Conservation (phyloP, 2,888 invertebrate species). For the Fragum sueziense region DNA sequence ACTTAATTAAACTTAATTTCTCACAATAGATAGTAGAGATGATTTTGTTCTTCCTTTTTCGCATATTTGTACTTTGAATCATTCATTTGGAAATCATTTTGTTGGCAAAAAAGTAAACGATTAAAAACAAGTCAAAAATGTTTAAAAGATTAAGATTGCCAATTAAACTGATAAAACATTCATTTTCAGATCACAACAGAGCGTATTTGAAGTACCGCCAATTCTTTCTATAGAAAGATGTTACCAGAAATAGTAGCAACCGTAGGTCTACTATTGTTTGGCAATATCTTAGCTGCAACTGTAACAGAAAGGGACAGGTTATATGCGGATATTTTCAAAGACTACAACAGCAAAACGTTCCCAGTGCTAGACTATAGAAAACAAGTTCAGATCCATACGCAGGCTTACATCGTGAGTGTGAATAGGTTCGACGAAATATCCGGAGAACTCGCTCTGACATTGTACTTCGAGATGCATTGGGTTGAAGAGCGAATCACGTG, state of each 20-base stretch:
- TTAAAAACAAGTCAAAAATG: too few species aligned
- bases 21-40: too few species aligned
- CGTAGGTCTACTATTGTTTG: background rate
- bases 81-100: too few species aligned
- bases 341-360: slow-evolving; percentile 8
- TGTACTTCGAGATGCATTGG: slow-evolving; percentile 37
- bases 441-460: slow-evolving; percentile 26
- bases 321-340: background rate
- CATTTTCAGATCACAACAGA: background rate
- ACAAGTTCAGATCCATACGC: background rate
- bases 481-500: slow-evolving; percentile 40
- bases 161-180: too few species aligned
- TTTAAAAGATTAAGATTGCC: too few species aligned
- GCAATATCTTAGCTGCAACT: background rate
- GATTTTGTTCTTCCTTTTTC: too few species aligned
- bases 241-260: background rate
- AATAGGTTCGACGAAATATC: slow-evolving; percentile 51
- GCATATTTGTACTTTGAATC: too few species aligned
- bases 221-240: background rate
- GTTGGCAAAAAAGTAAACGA: too few species aligned
- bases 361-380: background rate
- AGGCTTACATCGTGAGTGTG: slow-evolving; percentile 13
- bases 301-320: background rate
- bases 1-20: too few species aligned
- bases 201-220: background rate